Conservation (phyloP, 2,113 vertebrate genomes). For the Cyanoramphus novaezelandiae region DNA sequence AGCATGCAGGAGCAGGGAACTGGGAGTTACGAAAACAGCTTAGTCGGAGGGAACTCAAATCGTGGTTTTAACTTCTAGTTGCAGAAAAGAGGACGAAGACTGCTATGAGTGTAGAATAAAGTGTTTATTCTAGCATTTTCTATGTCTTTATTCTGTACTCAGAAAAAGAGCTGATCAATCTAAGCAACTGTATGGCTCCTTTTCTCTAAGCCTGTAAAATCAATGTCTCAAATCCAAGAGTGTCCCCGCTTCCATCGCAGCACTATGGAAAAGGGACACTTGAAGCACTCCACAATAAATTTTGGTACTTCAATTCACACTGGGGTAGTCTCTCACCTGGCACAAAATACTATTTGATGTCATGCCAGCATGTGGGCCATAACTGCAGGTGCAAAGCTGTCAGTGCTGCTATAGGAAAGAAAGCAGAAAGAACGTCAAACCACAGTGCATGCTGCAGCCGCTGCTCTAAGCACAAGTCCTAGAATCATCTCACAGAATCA, state of each 20-base stretch:
- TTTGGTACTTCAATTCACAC: fast-evolving
- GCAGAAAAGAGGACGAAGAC: not conserved
- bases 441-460: fast-evolving
- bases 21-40: fast-evolving
- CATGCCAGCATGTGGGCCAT: not conserved
- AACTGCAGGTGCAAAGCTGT: fast-evolving
- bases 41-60: not conserved
- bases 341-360: fast-evolving
- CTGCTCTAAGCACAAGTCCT: fast-evolving
- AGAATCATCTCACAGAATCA: not conserved
- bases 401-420: fast-evolving
- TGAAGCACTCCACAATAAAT: not conserved
- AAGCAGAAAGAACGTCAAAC: not conserved
- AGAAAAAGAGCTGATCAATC: not conserved
- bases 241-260: not conserved
- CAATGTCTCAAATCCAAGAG: fast-evolving
- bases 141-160: not conserved
- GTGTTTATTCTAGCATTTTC: not conserved
- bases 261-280: not conserved
- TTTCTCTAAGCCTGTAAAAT: not conserved
- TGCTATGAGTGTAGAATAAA: not conserved
- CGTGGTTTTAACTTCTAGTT: not conserved
- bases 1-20: not conserved
- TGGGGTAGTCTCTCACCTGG: not conserved
- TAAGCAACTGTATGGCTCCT: fast-evolving